These are phyloP conservation scores for Beroe forskalii DNA, from an alignment of 37 sponge, comb jelly and placozoan genomes.

Conservation along the genomic window DNA sequence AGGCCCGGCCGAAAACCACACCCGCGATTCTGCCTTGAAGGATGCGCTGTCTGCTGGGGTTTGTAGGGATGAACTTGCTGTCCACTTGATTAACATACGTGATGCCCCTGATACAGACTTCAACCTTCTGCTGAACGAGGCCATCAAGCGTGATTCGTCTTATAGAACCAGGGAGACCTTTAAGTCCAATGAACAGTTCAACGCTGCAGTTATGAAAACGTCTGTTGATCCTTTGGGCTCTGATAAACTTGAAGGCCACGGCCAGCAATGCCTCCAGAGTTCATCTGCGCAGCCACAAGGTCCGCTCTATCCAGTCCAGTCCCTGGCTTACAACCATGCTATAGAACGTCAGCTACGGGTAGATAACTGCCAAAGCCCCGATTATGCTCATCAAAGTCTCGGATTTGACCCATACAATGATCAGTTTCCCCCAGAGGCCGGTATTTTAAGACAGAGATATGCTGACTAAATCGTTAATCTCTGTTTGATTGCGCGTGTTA, in stretches of 20 bases:
- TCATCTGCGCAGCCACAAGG: no score
- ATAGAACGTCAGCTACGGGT: not conserved
- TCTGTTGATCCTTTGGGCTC: not conserved
- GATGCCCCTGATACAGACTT: not conserved
- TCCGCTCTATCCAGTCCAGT: no score
- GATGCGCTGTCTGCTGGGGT: slow-evolving; percentile 8
- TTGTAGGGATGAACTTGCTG: not conserved
- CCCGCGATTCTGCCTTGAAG: not conserved
- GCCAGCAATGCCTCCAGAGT: no score
- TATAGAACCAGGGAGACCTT: not conserved
- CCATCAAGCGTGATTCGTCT: not conserved
- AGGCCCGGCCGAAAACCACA: not conserved
- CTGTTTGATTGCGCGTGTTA: no score
- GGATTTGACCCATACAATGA: slow-evolving; percentile 7
- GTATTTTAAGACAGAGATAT: no score
- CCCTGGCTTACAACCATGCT: not conserved
- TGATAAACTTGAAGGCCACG: no score
- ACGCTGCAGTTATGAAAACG: slow-evolving; percentile 6
- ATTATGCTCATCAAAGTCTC: not conserved
- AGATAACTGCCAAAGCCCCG: not conserved
- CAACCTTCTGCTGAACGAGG: not conserved
- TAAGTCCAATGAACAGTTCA: not conserved
- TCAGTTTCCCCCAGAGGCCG: not conserved
- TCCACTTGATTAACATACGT: not conserved
- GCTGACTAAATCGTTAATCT: no score